A percentile compares a stretch with the other conserved stretches of the same genome.
Conservation (phyloP, 2,113 vertebrate species). For the Tor tambroides region DNA sequence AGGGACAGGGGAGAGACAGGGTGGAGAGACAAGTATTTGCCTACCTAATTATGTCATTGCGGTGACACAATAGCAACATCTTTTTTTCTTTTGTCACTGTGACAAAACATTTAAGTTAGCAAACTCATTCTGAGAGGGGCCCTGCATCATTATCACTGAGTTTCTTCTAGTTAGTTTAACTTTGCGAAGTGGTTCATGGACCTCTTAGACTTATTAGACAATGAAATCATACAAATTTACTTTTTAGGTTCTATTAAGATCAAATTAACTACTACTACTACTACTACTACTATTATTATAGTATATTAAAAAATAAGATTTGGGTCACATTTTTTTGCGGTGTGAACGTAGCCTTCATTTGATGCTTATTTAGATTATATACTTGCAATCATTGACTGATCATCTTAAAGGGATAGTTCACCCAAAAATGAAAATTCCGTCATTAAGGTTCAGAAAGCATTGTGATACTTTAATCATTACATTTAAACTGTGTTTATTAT, state of each 20-base stretch:
- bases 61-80: slow-evolving; percentile 65
- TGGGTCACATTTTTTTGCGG: too few relatives aligned
- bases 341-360: too few relatives aligned
- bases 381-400: neutral
- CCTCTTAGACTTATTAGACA: neutral
- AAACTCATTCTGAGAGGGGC: slow-evolving; percentile 7
- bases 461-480: too few relatives aligned
- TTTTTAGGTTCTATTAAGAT: too few relatives aligned
- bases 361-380: too few relatives aligned
- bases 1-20: slow-evolving; percentile 57
- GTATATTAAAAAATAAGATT: too few relatives aligned
- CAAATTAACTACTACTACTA: too few relatives aligned
- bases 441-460: too few relatives aligned
- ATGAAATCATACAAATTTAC: too few relatives aligned
- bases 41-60: slow-evolving; percentile 74
- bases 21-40: slow-evolving; percentile 74
- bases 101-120: slow-evolving; percentile 36
- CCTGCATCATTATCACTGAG: neutral
- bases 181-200: neutral
- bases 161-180: slow-evolving; percentile 1
- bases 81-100: slow-evolving; percentile 27
- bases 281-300: too few relatives aligned
- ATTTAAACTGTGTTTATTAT: neutral
- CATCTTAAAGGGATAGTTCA: too few relatives aligned
- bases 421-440: too few relatives aligned